phyloP scores from a whole-genome alignment of 2,113 vertebrate genomes.

The Rattus rattus region DNA sequence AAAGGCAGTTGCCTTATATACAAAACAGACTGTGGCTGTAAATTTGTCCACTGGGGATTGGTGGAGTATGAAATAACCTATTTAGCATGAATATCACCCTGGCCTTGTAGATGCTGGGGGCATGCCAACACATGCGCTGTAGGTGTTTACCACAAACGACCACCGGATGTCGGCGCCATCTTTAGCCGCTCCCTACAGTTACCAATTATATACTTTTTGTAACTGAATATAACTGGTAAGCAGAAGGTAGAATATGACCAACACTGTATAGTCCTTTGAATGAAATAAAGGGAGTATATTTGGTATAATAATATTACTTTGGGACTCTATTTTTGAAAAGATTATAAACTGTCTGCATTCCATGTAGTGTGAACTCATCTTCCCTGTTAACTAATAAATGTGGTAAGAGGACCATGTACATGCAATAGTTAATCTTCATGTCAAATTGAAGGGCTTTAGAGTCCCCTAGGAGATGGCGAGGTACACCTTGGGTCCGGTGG shows the following conservation, averaged over 20 bases:
- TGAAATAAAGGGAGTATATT: neutral
- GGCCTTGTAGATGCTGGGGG: no score
- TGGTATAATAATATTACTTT: conserved; percentile 16
- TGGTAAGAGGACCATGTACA: neutral
- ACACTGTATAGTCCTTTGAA: neutral
- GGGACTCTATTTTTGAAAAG: neutral
- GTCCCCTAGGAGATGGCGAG: no score
- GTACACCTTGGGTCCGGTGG: neutral
- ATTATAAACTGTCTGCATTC: neutral
- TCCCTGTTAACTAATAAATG: neutral
- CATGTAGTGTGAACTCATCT: neutral
- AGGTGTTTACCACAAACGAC: no score
- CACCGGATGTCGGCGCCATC: no score
- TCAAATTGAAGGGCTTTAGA: neutral
- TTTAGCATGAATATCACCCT: no score
- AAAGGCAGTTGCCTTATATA: no score
- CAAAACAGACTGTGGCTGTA: no score
- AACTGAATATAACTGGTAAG: neutral
- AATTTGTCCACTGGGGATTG: no score
- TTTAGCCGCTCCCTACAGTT: no score
- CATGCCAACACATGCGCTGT: no score
- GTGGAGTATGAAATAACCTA: no score
- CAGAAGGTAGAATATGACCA: neutral
- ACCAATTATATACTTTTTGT: neutral
- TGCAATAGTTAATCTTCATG: neutral